Evolutionary conservation across 2,888 invertebrate genomes (phyloP).

Genomic region (Erebia palarica): DNA sequence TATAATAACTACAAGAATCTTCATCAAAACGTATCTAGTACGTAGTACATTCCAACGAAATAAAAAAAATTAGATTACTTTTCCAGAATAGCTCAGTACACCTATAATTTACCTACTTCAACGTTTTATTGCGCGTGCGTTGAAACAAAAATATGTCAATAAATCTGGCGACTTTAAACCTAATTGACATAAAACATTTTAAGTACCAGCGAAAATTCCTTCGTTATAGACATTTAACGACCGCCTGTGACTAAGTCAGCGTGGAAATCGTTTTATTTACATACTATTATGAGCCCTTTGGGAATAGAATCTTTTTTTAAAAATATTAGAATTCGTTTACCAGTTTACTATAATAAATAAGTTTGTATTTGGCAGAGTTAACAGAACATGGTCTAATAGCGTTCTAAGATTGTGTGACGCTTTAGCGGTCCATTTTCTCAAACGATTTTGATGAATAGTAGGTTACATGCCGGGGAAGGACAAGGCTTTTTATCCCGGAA

Average conservation of each 20-base stretch:
- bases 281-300: conserved; percentile 1
- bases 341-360: neutral
- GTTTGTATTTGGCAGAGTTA: neutral
- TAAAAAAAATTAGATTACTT: neutral
- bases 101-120: conserved; percentile 7
- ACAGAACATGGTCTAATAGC: too few relatives aligned
- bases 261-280: conserved; percentile 21
- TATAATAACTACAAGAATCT: neutral
- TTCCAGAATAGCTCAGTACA: neutral
- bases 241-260: conserved; percentile 16
- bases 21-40: neutral
- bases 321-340: neutral
- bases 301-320: neutral
- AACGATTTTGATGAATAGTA: too few relatives aligned
- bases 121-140: conserved; percentile 1
- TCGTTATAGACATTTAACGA: conserved; percentile 8
- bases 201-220: conserved; percentile 18
- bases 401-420: too few relatives aligned
- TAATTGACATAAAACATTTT: conserved; percentile 18
- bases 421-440: too few relatives aligned
- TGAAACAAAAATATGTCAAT: conserved; percentile 17
- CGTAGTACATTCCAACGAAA: too few relatives aligned
- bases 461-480: too few relatives aligned
- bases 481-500: too few relatives aligned
- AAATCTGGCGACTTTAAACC: conserved; percentile 12